Conservation (phyloP, 1,140 invertebrate species). For the Brachionus rotundiformis region DNA sequence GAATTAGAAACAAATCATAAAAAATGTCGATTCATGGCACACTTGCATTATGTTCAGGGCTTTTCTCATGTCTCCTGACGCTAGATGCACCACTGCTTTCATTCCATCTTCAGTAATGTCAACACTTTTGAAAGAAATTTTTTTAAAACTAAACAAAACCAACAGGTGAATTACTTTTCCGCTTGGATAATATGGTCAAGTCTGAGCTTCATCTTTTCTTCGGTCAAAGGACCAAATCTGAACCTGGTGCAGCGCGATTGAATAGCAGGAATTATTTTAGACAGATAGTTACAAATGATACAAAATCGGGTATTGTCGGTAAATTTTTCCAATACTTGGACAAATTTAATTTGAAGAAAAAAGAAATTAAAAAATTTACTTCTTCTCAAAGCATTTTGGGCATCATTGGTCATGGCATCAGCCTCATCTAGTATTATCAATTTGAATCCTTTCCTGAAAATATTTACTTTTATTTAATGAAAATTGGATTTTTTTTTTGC, state of each 20-base stretch:
- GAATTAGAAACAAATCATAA: neutral
- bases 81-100: conserved; percentile 82
- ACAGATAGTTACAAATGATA: conserved; percentile 96
- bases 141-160: conserved; percentile 42
- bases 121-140: conserved; percentile 68
- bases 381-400: conserved; percentile 94
- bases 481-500: too few relatives aligned
- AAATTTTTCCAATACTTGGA: conserved; percentile 92
- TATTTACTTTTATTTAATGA: too few relatives aligned
- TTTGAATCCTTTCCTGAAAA: conserved; percentile 77
- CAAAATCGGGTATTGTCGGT: conserved; percentile 97
- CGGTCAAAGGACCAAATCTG: conserved; percentile 84
- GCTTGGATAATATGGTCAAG: conserved; percentile 79
- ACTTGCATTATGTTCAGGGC: conserved; percentile 83
- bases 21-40: neutral
- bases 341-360: conserved; percentile 59
- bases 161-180: conserved; percentile 74
- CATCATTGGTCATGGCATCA: conserved; percentile 99
- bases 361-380: conserved; percentile 68
- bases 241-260: conserved; percentile 97
- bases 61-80: conserved; percentile 96
- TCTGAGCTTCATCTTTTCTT: conserved; percentile 83
- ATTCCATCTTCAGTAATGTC: conserved; percentile 85
- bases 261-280: conserved; percentile 95
- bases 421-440: conserved; percentile 98